Evolutionary conservation across 2,113 vertebrate species (phyloP).

Genomic region (Naja naja): DNA sequence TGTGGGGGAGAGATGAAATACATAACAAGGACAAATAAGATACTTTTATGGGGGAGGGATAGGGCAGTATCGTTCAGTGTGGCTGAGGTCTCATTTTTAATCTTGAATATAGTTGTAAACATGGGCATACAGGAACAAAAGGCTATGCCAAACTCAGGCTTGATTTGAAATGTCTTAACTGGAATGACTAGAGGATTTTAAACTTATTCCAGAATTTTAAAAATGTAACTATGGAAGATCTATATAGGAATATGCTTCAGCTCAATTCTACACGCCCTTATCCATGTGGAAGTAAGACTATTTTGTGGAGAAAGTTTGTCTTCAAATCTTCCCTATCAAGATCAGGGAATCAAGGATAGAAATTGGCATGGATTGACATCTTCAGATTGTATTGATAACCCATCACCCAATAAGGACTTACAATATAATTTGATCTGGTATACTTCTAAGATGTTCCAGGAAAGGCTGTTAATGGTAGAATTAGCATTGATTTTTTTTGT

Average conservation of each 20-base stretch:
- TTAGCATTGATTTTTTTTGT: background rate
- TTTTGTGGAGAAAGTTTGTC: background rate
- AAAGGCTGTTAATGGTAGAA: background rate
- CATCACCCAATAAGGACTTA: background rate
- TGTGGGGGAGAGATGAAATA: background rate
- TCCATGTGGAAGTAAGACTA: background rate
- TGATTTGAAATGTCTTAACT: background rate
- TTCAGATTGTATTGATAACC: background rate
- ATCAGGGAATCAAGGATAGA: background rate
- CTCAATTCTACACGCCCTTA: background rate
- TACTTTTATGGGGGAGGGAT: background rate
- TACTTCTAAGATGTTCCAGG: background rate
- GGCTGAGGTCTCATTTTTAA: background rate
- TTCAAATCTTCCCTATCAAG: background rate
- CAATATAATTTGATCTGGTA: background rate
- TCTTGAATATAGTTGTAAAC: background rate
- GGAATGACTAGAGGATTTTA: background rate
- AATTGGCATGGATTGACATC: background rate
- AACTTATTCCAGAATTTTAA: background rate
- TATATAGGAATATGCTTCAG: background rate
- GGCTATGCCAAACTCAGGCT: background rate
- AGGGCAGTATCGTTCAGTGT: background rate
- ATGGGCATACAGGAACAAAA: background rate
- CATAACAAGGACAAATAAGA: background rate
- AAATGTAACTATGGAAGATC: background rate